phyloP scores from a whole-genome alignment of 2,113 vertebrate species.

The Jaculus jaculus region DNA sequence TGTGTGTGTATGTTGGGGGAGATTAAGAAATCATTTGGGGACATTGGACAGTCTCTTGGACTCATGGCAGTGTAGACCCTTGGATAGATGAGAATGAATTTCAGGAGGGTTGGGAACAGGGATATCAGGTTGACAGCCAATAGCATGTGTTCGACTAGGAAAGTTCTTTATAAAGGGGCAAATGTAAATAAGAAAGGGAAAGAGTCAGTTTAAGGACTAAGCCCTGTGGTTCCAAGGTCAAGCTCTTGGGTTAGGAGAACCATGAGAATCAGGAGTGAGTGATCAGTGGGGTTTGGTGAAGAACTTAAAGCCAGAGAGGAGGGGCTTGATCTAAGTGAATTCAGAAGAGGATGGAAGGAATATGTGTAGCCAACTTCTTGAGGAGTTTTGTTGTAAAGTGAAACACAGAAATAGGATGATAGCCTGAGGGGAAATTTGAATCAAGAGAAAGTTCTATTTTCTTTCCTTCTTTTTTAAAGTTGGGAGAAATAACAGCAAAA shows the following conservation, averaged over 20 bases:
- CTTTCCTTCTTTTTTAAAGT: slow-evolving; percentile 3
- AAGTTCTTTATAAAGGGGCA: neutral
- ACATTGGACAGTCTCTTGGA: neutral
- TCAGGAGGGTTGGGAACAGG: neutral
- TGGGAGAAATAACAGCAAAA: neutral
- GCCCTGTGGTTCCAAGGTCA: neutral
- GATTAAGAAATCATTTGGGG: no score
- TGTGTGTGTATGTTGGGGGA: neutral
- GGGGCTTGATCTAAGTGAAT: neutral
- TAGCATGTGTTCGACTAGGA: neutral
- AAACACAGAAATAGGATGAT: neutral
- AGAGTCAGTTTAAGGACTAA: neutral
- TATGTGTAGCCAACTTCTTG: neutral
- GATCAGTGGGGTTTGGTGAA: neutral
- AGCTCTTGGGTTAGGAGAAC: neutral
- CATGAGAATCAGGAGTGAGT: neutral
- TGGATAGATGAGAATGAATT: neutral
- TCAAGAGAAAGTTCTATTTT: neutral
- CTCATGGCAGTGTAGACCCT: neutral
- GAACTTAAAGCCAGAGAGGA: neutral
- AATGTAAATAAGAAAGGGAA: neutral
- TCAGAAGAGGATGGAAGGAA: neutral
- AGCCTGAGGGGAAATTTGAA: neutral
- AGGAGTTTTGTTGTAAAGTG: neutral
- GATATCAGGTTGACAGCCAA: neutral